Base-by-base conservation (phyloP, 2,888 invertebrate genomes). In the Bugula neritina region DNA sequence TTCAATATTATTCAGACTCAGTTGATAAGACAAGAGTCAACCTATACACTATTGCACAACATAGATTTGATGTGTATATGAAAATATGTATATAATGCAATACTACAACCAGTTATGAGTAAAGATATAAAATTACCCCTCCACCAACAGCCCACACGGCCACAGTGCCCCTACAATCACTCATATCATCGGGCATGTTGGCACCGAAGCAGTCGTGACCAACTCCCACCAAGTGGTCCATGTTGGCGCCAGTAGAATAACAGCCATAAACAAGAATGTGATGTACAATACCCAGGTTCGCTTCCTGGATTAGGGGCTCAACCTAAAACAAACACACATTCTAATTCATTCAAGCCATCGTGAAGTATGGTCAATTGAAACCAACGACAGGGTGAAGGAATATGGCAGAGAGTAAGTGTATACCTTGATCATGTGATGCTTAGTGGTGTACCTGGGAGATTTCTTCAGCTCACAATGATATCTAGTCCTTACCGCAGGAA, bases 241-340 rank as follows among this genome's bases (percentile, higher is more conserved):
- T 85, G 88, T 27, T 31, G 27, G 21, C 88, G 87, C 5, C 74
- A 5, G 1, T 29, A 23, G 31, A 25, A 1, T 77, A 88, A 80
- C 94, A 94, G 80, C 92, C 92, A 82, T 92, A 93, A 63, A 94
- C 83, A 70, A 93, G 89, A 89, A 94, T 91, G 81, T 94, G 94
- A 83, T 94, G 93, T 0, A 94, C 90, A 72, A 91, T 86, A 0
- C 88, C 88, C 74, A 87, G 86, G 80, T 88, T 88, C 72, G 88
- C 87, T 63, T 84, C 81, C 69, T 87, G 85, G 82, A 89, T 88
- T 75, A 90, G 86, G 35, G 90, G 90, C 80, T 90, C 90, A 80
- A 89, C 89, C 90, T 90, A 86, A 55, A 84, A 77, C 21, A 54
- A 23, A 34, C 10, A 52, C 21, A 21, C 21, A 52, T 52, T 52